Evolutionary conservation across 2,888 invertebrate genomes (phyloP).

Genomic region (Parochlus steinenii): DNA sequence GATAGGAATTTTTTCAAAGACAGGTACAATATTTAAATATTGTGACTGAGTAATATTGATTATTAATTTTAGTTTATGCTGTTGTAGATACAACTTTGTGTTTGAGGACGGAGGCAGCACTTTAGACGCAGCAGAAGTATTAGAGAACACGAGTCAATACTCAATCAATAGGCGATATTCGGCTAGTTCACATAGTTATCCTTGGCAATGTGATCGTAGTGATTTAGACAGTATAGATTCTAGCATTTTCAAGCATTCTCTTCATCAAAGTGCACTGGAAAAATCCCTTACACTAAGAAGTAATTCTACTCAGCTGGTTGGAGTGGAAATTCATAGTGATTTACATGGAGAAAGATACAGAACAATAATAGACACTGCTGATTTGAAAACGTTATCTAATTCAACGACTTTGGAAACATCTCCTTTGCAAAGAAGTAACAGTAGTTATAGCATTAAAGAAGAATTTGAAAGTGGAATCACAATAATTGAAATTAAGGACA

Average conservation of each 20-base stretch:
- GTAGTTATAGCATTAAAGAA: constrained; percentile 6
- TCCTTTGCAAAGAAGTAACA: not conserved
- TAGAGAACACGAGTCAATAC: too few relatives aligned
- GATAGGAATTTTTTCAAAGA: constrained; percentile 58
- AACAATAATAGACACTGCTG: constrained; percentile 4
- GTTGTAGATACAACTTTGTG: constrained; percentile 8
- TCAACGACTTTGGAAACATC: constrained; percentile 6
- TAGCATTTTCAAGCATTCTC: constrained; percentile 29
- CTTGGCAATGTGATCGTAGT: constrained; percentile 27
- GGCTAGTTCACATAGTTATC: constrained; percentile 28
- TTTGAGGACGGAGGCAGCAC: constrained; percentile 5
- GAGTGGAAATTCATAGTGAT: constrained; percentile 11
- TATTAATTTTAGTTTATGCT: not conserved
- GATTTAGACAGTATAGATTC: constrained; percentile 31
- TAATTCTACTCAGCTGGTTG: constrained; percentile 25
- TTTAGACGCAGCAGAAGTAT: constrained; percentile 5
- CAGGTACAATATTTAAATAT: constrained; percentile 34
- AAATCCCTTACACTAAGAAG: constrained; percentile 18
- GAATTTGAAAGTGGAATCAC: constrained; percentile 9
- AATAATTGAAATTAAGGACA: constrained; percentile 10
- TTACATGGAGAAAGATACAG: not conserved
- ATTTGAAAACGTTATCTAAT: constrained; percentile 11
- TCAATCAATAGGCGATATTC: too few relatives aligned
- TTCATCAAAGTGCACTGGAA: constrained; percentile 22
- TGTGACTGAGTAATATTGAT: not conserved